Percentiles rank a stretch among this genome's conserved stretches.
These are phyloP conservation scores for Crotalus viridis DNA, from an alignment of 2,113 vertebrate species.

Conservation along the genomic window DNA sequence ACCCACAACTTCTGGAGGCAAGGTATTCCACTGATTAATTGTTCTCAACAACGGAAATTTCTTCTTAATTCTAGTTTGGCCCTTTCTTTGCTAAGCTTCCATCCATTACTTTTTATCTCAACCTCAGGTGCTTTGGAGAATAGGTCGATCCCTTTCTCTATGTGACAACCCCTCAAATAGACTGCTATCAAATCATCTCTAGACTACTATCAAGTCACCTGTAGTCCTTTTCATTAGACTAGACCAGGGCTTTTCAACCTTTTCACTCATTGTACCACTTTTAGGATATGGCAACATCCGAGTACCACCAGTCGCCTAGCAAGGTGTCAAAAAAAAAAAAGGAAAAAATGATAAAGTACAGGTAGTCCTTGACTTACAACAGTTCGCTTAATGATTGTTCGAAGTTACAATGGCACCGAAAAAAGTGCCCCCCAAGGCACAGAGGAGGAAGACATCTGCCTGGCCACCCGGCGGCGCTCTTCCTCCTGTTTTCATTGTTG, in stretches of 20 bases:
- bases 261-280: no score
- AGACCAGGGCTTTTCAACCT: background rate
- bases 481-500: no score
- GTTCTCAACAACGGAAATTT: background rate
- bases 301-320: no score
- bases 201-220: background rate
- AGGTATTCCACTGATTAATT: background rate
- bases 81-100: background rate
- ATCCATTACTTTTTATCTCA: background rate
- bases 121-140: background rate
- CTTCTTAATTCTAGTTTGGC: background rate
- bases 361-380: no score
- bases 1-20: background rate
- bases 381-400: no score
- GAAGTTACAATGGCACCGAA: no score
- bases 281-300: no score
- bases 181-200: background rate
- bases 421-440: no score
- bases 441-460: no score
- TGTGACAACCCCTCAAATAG: background rate
- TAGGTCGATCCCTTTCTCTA: background rate
- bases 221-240: background rate
- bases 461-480: no score
- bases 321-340: no score
- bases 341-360: no score